Evolutionary conservation across 2,113 vertebrate species (phyloP), one percentile per base, ranked within the genome.

Genomic region (Epinephelus lanceolatus): DNA sequence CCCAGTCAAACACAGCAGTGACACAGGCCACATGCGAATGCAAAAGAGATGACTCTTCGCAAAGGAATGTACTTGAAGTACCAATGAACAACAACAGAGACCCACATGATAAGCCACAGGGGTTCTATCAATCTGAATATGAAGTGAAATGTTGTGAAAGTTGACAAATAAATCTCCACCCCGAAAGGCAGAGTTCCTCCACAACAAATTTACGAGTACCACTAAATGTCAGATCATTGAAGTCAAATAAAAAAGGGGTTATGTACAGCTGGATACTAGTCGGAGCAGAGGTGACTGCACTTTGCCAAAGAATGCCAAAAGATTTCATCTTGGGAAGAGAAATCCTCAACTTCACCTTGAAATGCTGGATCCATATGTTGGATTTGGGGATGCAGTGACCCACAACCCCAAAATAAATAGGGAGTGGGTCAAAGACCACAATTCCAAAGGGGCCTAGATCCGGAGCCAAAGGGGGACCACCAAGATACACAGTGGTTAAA

Each of bases 401-500:
- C 84, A 71, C 52, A 91, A 91, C 78, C 81, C 66, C 30, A 90
- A 94, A 93, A 92, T 91, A 94, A 91, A 94, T 74, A 42, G 59
- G 68, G 83, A 75, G 69, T 68, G 72, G 90, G 89, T 91, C 82
- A 84, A 73, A 88, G 83, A 90, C 81, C 76, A 53, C 84, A 86
- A 90, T 86, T 85, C 84, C 73, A 85, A 73, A 87, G 73, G 80
- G 65, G 88, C 74, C 83, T 76, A 77, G 71, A 89, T 79, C 83
- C 15, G 6, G 80, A 80, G 84, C 88, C 90, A 94, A 95, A 91
- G 11, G 51, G 78, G 92, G 96, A 98, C 96, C 96, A 97, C 96
- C 96, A 95, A 95, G 95, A 94, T 76, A 90, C 83, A 85, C 65
- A 95, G 92, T 91, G 92, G 94, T 96, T 96, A 96, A 97, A 96